Evolutionary conservation across 2,888 invertebrate species (phyloP), one percentile per base, ranked within the genome.

Genomic region (Fragum whitleyi): DNA sequence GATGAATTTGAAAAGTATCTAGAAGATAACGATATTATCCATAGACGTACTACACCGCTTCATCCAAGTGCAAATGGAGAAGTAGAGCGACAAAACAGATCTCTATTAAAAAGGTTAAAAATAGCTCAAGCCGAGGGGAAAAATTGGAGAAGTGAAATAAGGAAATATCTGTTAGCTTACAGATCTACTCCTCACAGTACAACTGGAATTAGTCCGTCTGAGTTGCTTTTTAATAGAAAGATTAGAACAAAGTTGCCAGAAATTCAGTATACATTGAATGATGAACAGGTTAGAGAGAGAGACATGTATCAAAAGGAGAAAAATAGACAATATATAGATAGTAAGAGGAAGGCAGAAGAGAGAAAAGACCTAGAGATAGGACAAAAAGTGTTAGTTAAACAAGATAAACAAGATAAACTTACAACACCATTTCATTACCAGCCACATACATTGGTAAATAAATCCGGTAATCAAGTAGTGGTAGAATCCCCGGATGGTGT

Each of bases 11-110:
- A 59, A 57, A 14, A 36, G 1, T 81, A 53, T 26, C 23, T 77
- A 16, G 14, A n/a, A 0, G 68, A 74, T 16, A 53, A 76, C 32
- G 67, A 69, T 21, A 82, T 87, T 51, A 11, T 19, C 7, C 85
- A 86, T 59, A 26, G 47, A 1, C 62, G 32, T 28, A 73, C 29
- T 9, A 84, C 84, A 26, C 84, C 85, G 2, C 36, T 78, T 19
- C 79, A 83, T 80, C 79, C 81, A 3, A 77, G 78, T 11, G 86
- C 84, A 9, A 87, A 84, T 28, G 86, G 84, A 0, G 81, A 86
- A 62, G 77, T 87, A 0, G 84, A 85, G 65, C 19, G 78, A 0
- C 87, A 86, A 65, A 86, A 84, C 42, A 14, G 77, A 1, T 79
- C 85, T n/a, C 11, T 86, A 0, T 19, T 86, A 67, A 87, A 84